Evolutionary conservation across 2,888 invertebrate genomes (phyloP), one percentile per base, ranked within the genome.

Genomic region (Argyresthia albistria): DNA sequence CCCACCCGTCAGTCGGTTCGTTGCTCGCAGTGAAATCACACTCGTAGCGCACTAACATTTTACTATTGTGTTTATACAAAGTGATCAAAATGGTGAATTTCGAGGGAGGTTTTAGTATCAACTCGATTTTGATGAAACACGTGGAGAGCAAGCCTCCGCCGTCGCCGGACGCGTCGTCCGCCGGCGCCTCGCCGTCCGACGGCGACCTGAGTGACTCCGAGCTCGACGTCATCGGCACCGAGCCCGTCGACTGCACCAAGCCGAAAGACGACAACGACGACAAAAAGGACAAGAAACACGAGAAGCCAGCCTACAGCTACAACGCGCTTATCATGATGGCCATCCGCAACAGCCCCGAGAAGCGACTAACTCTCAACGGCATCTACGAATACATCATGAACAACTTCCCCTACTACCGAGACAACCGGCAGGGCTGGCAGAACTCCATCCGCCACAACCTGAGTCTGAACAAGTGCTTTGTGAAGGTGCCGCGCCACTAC

Each of bases 281-380:
- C 43, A 25, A 25, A 25, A 80, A 80, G 49, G 58, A 82, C 57
- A 90, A 90, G 51, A 90, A 92, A 65, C 90, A 91, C 64, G 95
- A 95, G 62, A 97, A 97, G 67, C 97, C 97, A 0, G 94, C 96
- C 0, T 97, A 94, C 80, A 96, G 96, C 68, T 97, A 97, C 86
- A 97, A 97, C 78, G 97, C 97, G 0, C 88, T 97, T 36, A 97
- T 97, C 61, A 97, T 97, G 96, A 97, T 97, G 97, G 97, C 97
- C 8, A 97, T 97, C 49, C 83, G 95, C 25, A 93, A 94, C 65
- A 95, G 95, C 66, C 92, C 94, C 0, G 95, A 96, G 67, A 95
- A 95, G 69, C 86, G 95, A 11, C 87, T 97, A 4, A 97, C 96
- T 0, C 84, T 97, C 8, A 96, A 95, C 73, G 96, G 96, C 50